Base-by-base conservation (phyloP, 2,113 vertebrate genomes). In the Lasiurus cinereus region DNA sequence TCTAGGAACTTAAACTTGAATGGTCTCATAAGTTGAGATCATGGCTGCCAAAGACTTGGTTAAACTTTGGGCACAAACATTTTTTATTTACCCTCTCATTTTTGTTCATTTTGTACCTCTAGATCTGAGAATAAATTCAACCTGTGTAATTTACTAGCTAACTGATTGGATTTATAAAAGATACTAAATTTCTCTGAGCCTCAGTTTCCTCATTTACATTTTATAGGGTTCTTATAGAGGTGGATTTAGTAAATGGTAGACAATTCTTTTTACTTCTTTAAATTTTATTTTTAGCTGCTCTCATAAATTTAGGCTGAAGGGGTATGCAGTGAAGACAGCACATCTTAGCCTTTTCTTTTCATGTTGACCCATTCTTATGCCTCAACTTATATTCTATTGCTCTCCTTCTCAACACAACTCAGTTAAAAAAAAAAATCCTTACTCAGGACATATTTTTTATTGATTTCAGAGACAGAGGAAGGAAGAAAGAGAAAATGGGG, bases 21-120 rank as follows among this genome's bases (percentile, higher is more conserved):
- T 62, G 31, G 77, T 39, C 31, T 78, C n/a, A 56, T 52, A 70
- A 78, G 83, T 80, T 16, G 18, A 85, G 48, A 88, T 73, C 8
- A 48, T 2, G 7, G 5, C 27, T 84, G n/a, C 52, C 43, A 39
- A 77, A n/a, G 33, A 92, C 24, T 69, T 52, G 79, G 67, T 0
- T 93, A 29, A 94, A 67, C 39, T 80, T 92, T 48, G 27, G 29
- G 36, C 21, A 82, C 33, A 83, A 76, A 62, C 54, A 36, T 50
- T 83, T 94, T 83, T 90, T 62, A 90, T 59, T 95, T n/a, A 85
- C 5, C 24, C 22, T 76, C 91, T 93, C 31, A 54, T 93, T n/a
- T 90, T 70, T 94, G 56, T 94, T 79, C 33, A 82, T 33, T 78
- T 89, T 94, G 52, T 15, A 72, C 6, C n/a, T 27, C 77, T 43